phyloP scores from a whole-genome alignment of 2,797 vertebrate species.

The Eupleurogrammus muticus region DNA sequence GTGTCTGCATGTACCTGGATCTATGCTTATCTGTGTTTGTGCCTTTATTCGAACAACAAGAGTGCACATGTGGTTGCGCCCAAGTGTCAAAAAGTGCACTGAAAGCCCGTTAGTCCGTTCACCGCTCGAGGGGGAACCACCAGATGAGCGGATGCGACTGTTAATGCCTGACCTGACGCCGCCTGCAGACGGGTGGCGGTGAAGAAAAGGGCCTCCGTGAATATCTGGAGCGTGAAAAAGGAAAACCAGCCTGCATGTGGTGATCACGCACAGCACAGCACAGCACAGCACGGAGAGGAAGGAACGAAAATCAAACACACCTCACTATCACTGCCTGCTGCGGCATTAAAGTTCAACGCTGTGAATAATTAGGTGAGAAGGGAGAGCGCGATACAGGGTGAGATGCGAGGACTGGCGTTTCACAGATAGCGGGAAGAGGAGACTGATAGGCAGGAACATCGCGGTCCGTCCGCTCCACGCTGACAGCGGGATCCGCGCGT shows the following conservation, averaged over 20 bases:
- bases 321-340: slow-evolving; percentile 34
- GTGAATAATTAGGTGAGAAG: slow-evolving; percentile 76
- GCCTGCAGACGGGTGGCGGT: slow-evolving; percentile 47
- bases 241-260: neutral
- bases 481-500: slow-evolving; percentile 45
- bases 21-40: slow-evolving; percentile 1
- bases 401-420: slow-evolving; percentile 58
- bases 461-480: slow-evolving; percentile 39
- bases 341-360: slow-evolving; percentile 61
- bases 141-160: slow-evolving; percentile 4
- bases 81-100: slow-evolving; percentile 33
- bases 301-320: slow-evolving; percentile 20
- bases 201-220: slow-evolving; percentile 42
- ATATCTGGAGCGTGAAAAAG: slow-evolving; percentile 36
- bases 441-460: slow-evolving; percentile 26
- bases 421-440: slow-evolving; percentile 36
- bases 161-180: slow-evolving; percentile 61
- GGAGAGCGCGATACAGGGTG: slow-evolving; percentile 49
- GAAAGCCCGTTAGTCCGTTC: slow-evolving; percentile 50
- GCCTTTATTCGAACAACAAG: slow-evolving; percentile 38
- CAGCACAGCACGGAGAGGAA: no score
- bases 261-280: no score
- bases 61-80: neutral
- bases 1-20: neutral
- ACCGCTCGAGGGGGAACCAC: slow-evolving; percentile 48